Base-by-base conservation (phyloP, 1,140 invertebrate species). In the Archegozetes longisetosus region DNA sequence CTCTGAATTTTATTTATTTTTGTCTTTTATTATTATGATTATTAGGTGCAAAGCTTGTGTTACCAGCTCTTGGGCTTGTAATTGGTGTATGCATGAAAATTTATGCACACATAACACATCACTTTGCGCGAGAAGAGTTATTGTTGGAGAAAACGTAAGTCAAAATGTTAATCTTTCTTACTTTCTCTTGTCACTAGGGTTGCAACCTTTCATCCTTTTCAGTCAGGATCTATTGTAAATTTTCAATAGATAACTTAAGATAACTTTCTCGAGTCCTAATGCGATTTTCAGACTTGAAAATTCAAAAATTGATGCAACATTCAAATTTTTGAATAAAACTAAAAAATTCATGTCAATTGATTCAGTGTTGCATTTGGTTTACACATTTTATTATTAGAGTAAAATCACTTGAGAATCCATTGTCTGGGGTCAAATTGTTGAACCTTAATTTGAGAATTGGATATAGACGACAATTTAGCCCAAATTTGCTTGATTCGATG, bases 1-100 rank as follows among this genome's bases (percentile, higher is more conserved):
- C 14, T 14, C 14, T n/a, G 53, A 12, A 29, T 55, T n/a, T 13
- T 55, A 20, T 23, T 25, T 46, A 29, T 55, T 28, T 23, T 48
- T 47, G 14, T 47, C n/a, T 47, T 47, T n/a, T n/a, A n/a, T n/a
- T n/a, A n/a, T n/a, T n/a, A n/a, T n/a, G 32, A 3, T 58, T 47
- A 62, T 2, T 29, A 69, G 68, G 17, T 93, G 89, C 70, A 79
- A 82, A 52, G 80, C 84, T 40, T 94, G 89, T 72, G 86, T 92
- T 3, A 81, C 80, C 65, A 86, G 86, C 56, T 81, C 85, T 64
- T 94, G 89, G 89, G 82, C 84, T 3, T 94, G 89, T 68, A 92
- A 87, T 69, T 94, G 93, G 93, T 96, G 93, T 73, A 85, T 95
- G 55, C 90, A 89, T 70, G 88, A 93, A 66, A 95, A 95, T 71